Evolutionary conservation across 2,113 vertebrate species (phyloP).

Genomic region (cattle (Bos taurus)): ARS-UCD2.0 NC_037338.1:61009001-61009500

Average conservation of each 20-base stretch:
- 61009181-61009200: not conserved
- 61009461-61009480: not conserved
- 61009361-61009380: not conserved
- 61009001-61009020: not conserved
- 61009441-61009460: constrained; percentile 26
- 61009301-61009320: constrained; percentile 36
- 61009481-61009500: not conserved
- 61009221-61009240: not conserved
- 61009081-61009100: not conserved
- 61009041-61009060: not conserved
- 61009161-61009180: not conserved
- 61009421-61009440: not conserved
- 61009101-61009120: not conserved
- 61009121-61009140: not conserved
- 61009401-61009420: constrained; percentile 4
- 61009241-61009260: constrained; percentile 37
- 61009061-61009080: not conserved
- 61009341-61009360: not conserved
- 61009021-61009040: not conserved
- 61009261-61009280: not conserved
- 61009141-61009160: not conserved
- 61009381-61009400: constrained; percentile 26
- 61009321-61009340: constrained; percentile 32
- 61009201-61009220: constrained; percentile 38
- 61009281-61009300: constrained; percentile 26